Conservation (phyloP, 2,888 invertebrate species). For the Orgyia antiqua region DNA sequence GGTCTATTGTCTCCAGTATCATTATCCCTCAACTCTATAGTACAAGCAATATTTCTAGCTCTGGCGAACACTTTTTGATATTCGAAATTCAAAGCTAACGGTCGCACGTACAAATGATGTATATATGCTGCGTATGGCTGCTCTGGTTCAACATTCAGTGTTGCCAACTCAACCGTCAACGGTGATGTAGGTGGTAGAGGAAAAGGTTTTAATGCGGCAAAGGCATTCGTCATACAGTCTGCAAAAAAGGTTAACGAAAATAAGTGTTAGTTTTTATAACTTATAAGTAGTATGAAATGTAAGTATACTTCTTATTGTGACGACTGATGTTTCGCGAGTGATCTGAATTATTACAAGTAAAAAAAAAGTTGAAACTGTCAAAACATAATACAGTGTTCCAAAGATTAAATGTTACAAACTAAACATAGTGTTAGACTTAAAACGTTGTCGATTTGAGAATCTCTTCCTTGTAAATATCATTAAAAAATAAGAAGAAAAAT, state of each 20-base stretch:
- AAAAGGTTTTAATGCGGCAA: slow-evolving; percentile 91
- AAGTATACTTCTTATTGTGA: neutral
- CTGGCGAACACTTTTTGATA: slow-evolving; percentile 93
- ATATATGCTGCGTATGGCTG: slow-evolving; percentile 90
- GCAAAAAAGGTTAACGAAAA: no score
- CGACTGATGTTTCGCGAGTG: no score
- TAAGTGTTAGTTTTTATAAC: no score
- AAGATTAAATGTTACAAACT: no score
- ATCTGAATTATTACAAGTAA: no score
- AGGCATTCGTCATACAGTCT: slow-evolving; percentile 91
- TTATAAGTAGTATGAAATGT: neutral
- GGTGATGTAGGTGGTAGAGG: slow-evolving; percentile 86
- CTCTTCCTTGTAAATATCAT: no score
- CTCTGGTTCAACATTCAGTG: slow-evolving; percentile 84
- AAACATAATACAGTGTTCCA: no score
- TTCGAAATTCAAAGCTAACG: slow-evolving; percentile 90
- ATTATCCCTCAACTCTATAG: slow-evolving; percentile 90
- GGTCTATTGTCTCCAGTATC: slow-evolving; percentile 81
- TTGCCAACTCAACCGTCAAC: slow-evolving; percentile 90
- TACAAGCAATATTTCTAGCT: slow-evolving; percentile 96
- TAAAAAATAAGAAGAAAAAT: no score
- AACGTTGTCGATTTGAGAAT: no score
- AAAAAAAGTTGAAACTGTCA: no score
- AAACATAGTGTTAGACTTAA: no score
- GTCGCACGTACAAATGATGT: slow-evolving; percentile 96